Percentiles rank a stretch among this genome's conserved stretches.
Conservation (phyloP, 2,113 vertebrate genomes). For the Eira barbara region DNA sequence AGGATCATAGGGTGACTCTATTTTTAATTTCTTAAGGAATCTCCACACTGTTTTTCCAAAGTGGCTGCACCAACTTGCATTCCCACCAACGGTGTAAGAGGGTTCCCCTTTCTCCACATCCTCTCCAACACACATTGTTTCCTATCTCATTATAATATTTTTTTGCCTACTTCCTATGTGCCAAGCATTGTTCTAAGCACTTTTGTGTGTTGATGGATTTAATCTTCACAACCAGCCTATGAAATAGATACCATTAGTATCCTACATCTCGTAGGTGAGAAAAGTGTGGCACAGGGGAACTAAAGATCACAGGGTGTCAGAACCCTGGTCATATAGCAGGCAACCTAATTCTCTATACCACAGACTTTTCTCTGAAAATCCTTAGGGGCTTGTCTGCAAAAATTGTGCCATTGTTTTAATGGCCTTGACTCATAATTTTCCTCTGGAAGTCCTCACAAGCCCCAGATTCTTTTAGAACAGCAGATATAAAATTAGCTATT, state of each 20-base stretch:
- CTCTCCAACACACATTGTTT: no score
- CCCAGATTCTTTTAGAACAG: not conserved
- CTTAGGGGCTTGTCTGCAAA: not conserved
- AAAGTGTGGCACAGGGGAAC: not conserved
- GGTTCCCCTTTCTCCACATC: no score
- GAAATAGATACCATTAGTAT: not conserved
- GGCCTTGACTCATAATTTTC: not conserved
- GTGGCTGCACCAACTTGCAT: no score
- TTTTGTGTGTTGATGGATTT: not conserved
- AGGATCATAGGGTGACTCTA: no score
- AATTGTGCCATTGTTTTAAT: not conserved
- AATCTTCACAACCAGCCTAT: slow-evolving; percentile 5
- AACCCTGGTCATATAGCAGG: not conserved
- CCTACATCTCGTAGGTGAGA: not conserved
- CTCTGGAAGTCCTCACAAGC: not conserved
- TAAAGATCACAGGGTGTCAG: not conserved
- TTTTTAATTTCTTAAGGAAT: no score
- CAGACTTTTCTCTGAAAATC: slow-evolving; percentile 16
- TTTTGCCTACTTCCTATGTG: not conserved
- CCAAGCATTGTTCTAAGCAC: not conserved
- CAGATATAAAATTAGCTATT: not conserved
- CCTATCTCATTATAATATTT: not conserved
- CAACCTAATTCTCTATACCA: not conserved
- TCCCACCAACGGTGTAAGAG: no score
- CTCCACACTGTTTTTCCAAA: no score